These are phyloP conservation scores for Isichthys henryi DNA, from an alignment of 2,113 vertebrate genomes.

Conservation along the genomic window DNA sequence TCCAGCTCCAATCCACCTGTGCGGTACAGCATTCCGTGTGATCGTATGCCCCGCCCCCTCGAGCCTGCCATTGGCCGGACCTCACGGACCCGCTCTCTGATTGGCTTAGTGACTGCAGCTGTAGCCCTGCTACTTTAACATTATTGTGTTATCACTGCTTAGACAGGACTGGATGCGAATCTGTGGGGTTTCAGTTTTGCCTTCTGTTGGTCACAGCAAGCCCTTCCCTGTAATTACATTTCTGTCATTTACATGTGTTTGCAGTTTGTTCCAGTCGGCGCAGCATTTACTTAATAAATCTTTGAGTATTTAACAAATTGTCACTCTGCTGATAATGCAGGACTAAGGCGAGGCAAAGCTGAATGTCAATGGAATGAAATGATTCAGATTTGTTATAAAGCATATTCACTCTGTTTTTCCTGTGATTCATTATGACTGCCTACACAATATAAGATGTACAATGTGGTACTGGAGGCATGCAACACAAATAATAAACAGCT, in stretches of 20 bases:
- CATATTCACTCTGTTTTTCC: constrained; percentile 6
- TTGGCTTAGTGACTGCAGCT: constrained; percentile 10
- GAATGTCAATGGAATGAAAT: constrained; percentile 12
- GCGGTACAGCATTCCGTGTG: neutral
- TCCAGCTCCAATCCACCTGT: constrained; percentile 19
- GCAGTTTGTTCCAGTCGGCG: constrained; percentile 39
- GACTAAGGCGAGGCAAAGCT: constrained; percentile 32
- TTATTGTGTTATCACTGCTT: neutral
- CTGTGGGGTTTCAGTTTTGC: neutral
- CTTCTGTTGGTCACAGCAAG: neutral
- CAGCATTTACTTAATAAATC: constrained; percentile 14
- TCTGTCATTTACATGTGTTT: constrained; percentile 21
- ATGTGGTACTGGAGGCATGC: neutral
- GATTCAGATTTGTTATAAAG: constrained; percentile 6
- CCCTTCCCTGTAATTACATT: constrained; percentile 4
- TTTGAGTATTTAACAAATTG: constrained; percentile 31
- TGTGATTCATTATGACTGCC: neutral
- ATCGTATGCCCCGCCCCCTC: neutral
- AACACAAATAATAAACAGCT: neutral
- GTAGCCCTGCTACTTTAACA: neutral
- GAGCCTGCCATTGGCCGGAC: neutral
- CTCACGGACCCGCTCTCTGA: neutral
- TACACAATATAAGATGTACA: neutral
- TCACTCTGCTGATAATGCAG: constrained; percentile 28
- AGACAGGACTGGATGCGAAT: neutral